Conservation (phyloP, 2,113 vertebrate species). For the Typhlomys cinereus region DNA sequence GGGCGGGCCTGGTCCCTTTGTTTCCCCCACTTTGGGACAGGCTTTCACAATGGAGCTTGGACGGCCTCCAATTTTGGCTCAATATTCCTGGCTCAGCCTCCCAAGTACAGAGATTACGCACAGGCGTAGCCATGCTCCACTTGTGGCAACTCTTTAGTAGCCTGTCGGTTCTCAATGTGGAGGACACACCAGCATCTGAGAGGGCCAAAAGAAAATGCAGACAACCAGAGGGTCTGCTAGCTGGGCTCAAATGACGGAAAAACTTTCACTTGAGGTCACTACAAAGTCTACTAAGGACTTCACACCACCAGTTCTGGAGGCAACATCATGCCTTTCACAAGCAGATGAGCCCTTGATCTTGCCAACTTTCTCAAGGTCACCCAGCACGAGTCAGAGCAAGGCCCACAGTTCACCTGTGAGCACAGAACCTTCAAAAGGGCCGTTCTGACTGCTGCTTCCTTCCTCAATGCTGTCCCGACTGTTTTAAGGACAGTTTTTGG, state of each 20-base stretch:
- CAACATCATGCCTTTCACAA: too few relatives aligned
- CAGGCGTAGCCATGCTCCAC: background rate
- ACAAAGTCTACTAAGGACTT: fast-evolving
- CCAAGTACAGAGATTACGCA: too few relatives aligned
- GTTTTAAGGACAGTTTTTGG: background rate
- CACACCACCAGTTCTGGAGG: background rate
- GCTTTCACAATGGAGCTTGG: too few relatives aligned
- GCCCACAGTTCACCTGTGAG: background rate
- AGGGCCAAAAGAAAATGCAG: background rate
- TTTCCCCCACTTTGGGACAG: background rate
- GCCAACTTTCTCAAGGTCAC: background rate
- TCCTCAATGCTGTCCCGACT: background rate
- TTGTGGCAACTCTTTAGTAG: background rate
- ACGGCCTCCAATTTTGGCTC: background rate
- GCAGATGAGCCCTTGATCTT: background rate
- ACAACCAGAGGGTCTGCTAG: too few relatives aligned
- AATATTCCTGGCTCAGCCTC: background rate
- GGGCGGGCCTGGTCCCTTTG: too few relatives aligned
- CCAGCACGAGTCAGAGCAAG: too few relatives aligned
- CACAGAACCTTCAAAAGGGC: fast-evolving
- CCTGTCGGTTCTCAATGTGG: background rate
- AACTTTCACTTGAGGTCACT: background rate
- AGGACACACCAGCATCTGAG: background rate
- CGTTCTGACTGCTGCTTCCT: background rate
- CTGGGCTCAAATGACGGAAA: background rate